Percentiles rank a stretch among this genome's conserved stretches.
Evolutionary conservation across 2,797 vertebrate genomes (phyloP).

Genomic region (Thaleichthys pacificus): DNA sequence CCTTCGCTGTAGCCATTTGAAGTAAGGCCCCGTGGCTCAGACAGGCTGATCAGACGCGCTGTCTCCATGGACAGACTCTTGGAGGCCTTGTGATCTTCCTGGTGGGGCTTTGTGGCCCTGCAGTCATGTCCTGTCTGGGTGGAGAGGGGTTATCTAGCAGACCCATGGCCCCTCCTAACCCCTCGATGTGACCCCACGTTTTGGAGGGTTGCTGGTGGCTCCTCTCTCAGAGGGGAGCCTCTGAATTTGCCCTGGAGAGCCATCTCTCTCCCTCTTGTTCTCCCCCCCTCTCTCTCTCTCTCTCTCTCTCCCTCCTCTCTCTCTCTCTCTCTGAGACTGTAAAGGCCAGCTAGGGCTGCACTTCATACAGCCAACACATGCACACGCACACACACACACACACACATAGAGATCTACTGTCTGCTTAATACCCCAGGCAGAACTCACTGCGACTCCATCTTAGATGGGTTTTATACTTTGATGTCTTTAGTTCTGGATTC

Average conservation of each 20-base stretch:
- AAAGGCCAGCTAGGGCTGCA: conserved; percentile 16
- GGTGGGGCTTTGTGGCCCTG: conserved; percentile 14
- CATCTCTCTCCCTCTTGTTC: no score
- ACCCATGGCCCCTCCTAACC: conserved; percentile 27
- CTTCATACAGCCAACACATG: conserved; percentile 4
- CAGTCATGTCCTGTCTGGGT: conserved; percentile 37
- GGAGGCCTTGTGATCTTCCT: conserved; percentile 51
- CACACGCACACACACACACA: no score
- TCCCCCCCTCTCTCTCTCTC: no score
- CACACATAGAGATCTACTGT: no score
- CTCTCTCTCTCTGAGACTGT: conserved; percentile 10
- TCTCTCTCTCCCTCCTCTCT: no score
- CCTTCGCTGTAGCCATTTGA: conserved; percentile 19
- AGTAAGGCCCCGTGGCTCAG: conserved; percentile 30
- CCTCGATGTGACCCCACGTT: conserved; percentile 30
- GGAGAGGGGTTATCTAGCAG: conserved; percentile 43
- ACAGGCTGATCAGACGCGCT: conserved; percentile 12
- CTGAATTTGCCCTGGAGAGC: conserved; percentile 46
- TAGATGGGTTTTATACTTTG: no score
- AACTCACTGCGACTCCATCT: no score
- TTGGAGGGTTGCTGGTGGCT: conserved; percentile 38
- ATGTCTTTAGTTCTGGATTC: no score
- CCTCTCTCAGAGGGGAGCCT: conserved; percentile 38
- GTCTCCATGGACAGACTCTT: conserved; percentile 47
- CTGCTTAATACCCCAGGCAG: no score